These are phyloP conservation scores for rat (Rattus norvegicus) DNA, from an alignment of 2,113 vertebrate genomes.

Conservation along the genomic window DNA sequence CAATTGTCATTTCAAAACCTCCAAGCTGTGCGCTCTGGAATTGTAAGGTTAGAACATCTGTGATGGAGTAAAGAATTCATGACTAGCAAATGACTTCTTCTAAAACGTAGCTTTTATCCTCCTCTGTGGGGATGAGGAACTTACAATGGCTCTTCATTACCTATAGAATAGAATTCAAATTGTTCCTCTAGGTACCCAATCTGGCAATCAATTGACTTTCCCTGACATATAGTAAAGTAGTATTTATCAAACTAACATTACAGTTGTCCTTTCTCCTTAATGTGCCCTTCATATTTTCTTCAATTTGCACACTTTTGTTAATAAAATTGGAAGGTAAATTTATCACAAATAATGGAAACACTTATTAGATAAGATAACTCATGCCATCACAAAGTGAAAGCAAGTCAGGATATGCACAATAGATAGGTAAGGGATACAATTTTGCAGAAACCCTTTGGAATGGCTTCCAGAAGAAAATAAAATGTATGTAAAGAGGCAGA, in stretches of 20 bases:
- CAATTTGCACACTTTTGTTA: not conserved
- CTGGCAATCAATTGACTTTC: not conserved
- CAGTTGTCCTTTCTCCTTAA: not conserved
- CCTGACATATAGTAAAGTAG: not conserved
- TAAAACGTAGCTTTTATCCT: too few relatives aligned
- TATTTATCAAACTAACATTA: not conserved
- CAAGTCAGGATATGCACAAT: not conserved
- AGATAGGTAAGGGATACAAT: not conserved
- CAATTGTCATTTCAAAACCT: too few relatives aligned
- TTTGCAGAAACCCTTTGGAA: not conserved
- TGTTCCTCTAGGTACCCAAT: not conserved
- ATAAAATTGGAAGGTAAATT: not conserved
- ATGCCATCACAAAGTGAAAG: not conserved
- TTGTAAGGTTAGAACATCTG: too few relatives aligned
- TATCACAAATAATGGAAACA: not conserved
- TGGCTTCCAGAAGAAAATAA: not conserved
- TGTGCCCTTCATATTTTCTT: not conserved
- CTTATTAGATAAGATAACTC: not conserved
- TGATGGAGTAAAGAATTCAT: too few relatives aligned
- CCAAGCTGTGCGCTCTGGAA: too few relatives aligned
- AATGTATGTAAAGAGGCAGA: not conserved
- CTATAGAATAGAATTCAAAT: slow-evolving; percentile 12
- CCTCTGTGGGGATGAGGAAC: too few relatives aligned
- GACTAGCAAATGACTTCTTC: too few relatives aligned
- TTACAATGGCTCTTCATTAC: too few relatives aligned